Evolutionary conservation across 2,888 invertebrate species (phyloP), one percentile per base, ranked within the genome.

Genomic region (Rhopalosiphum nymphaeae): DNA sequence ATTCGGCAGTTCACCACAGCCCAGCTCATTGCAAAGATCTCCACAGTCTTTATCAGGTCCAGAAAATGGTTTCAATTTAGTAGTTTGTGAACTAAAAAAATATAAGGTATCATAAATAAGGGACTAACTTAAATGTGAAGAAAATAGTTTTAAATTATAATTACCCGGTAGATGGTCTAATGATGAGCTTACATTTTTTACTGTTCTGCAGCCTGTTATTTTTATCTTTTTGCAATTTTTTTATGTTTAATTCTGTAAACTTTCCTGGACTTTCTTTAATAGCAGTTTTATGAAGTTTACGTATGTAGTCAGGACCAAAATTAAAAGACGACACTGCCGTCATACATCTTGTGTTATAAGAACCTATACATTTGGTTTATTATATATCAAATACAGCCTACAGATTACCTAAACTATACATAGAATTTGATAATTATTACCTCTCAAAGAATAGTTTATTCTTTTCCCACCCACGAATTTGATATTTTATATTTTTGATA

Each of bases 181-280:
- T 56, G 26, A 25, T 36, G 29, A 89, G 36, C 25, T 42, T 89
- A 56, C 42, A 89, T 89, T 89, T 56, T 56, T 7, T 25, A 26
- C 21, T 89, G 13, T 10, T 89, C 25, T 57, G 57, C 5, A 25
- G 11, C 44, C 29, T 89, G 29, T 11, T 44, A 3, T 11, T 10
- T 29, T 89, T 44, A 1, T 61, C 61, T 67, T 44, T 44, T 21
- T 61, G 13, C 13, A 61, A 89, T 57, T 56, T 89, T 42, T 10
- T 11, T 9, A 61, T 90, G 13, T 67, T 61, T 46, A 57, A 67
- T 67, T 61, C 61, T 13, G 89, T 90, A 61, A 61, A 90, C 46
- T 90, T 61, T 90, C 89, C 61, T 61, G 61, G 46, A 61, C 89
- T 90, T 90, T 90, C 9, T 67, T 61, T 90, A 44, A 46, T 61